A percentile compares a stretch with the other conserved stretches of the same genome.
phyloP scores from a whole-genome alignment of 2,797 vertebrate genomes.

The Notamacropus eugenii region DNA sequence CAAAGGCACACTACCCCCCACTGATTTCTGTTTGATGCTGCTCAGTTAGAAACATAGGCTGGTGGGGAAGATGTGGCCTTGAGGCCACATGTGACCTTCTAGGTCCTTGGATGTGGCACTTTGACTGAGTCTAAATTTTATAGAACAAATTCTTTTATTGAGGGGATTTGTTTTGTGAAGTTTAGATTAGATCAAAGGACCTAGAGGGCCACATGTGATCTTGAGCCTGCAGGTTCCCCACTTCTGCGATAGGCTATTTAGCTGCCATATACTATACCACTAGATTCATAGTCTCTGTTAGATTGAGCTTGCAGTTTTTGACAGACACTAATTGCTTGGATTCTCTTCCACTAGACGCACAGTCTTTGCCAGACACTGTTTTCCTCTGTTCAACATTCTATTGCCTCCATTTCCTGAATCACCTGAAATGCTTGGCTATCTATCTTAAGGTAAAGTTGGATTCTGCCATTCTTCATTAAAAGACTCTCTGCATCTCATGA shows the following conservation, averaged over 20 bases:
- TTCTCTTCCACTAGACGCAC: neutral
- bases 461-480: neutral
- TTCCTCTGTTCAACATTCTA: neutral
- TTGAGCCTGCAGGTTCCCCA: too few species aligned
- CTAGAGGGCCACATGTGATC: too few species aligned
- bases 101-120: too few species aligned
- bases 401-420: neutral
- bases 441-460: neutral
- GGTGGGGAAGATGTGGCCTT: too few species aligned
- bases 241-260: neutral
- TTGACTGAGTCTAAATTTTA: too few species aligned
- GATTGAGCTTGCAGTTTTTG: neutral
- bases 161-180: too few species aligned
- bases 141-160: too few species aligned
- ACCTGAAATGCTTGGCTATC: neutral
- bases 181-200: too few species aligned
- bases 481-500: neutral
- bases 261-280: neutral
- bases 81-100: too few species aligned
- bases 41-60: neutral
- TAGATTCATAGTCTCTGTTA: neutral
- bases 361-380: neutral
- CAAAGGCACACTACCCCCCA: neutral
- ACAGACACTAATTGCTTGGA: neutral
- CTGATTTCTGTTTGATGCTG: neutral